Percentiles rank a stretch among this genome's conserved stretches.
These are phyloP conservation scores for Notechis scutatus DNA, from an alignment of 2,113 vertebrate genomes.

Conservation along the genomic window DNA sequence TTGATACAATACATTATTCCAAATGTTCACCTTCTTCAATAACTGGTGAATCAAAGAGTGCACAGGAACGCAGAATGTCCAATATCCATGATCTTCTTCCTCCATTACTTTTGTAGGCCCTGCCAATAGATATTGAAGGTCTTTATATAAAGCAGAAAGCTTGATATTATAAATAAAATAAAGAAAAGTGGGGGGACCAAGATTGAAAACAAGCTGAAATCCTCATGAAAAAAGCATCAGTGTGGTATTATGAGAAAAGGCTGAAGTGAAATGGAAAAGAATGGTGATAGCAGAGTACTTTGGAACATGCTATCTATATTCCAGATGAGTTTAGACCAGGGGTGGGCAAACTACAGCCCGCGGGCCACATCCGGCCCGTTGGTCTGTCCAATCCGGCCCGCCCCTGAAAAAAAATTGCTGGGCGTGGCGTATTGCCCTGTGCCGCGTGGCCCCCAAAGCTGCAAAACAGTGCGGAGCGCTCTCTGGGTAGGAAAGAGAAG, in stretches of 20 bases:
- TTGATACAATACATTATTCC: background rate
- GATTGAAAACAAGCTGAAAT: background rate
- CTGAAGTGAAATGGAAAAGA: background rate
- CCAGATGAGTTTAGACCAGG: background rate
- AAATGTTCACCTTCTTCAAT: background rate
- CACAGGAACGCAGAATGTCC: background rate
- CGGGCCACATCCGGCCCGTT: no score
- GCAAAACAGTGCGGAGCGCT: no score
- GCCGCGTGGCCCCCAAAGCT: no score
- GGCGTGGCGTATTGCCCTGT: no score
- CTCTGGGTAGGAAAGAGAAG: no score
- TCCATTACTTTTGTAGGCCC: background rate
- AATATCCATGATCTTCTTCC: background rate
- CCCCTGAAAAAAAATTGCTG: no score
- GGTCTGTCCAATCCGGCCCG: no score
- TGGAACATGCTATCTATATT: background rate
- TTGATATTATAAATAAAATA: background rate
- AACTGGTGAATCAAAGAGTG: background rate
- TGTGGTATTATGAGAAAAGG: background rate
- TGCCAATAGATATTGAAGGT: background rate
- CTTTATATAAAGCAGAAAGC: background rate
- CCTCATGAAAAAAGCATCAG: background rate
- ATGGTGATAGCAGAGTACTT: background rate
- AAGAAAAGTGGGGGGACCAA: background rate
- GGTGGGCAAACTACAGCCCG: no score